Evolutionary conservation across 2,113 vertebrate species (phyloP), one percentile per base, ranked within the genome.

Genomic region (Leptodactylus fuscus): DNA sequence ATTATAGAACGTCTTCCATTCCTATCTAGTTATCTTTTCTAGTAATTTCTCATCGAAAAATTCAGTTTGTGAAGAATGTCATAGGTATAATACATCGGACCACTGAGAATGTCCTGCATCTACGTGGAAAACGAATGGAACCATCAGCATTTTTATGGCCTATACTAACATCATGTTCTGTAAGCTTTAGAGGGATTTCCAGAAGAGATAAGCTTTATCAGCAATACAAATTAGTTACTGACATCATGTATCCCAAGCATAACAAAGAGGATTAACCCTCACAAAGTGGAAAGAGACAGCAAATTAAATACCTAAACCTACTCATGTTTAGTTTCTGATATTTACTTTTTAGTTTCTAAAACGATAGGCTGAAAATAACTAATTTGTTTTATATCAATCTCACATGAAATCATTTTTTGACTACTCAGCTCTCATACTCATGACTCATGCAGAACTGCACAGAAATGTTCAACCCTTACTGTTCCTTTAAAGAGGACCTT

Each of bases 231-330:
- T 88, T 90, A 90, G 88, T 89, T 85, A 29, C 73, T 74, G 82
- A 85, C 20, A 87, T 91, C 86, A 65, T 88, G 88, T 86, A 91
- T 89, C 91, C 88, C 85, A 16, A 82, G 82, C 75, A 24, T 75
- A 87, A 91, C 92, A 93, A 95, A 89, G 87, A 86, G 85, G 89
- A 88, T 88, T 92, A 91, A 89, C 88, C 88, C 88, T 85, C 88
- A 88, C 82, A 1, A 24, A 58, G 91, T 82, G 51, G 65, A 83
- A 32, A 29, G 83, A 86, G 88, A 88, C 82, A 81, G 87, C 87
- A 88, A 82, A 32, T 38, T 86, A 87, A 87, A 62, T 38, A 55
- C 3, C 16, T 38, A 1, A 34, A 24, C 22, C 53, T 9, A 4
- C 38, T 15, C 20, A n/a, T 38, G 15, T n/a, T 36, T n/a, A n/a